These are phyloP conservation scores for Mantis religiosa DNA, from an alignment of 2,888 invertebrate species.

Conservation along the genomic window DNA sequence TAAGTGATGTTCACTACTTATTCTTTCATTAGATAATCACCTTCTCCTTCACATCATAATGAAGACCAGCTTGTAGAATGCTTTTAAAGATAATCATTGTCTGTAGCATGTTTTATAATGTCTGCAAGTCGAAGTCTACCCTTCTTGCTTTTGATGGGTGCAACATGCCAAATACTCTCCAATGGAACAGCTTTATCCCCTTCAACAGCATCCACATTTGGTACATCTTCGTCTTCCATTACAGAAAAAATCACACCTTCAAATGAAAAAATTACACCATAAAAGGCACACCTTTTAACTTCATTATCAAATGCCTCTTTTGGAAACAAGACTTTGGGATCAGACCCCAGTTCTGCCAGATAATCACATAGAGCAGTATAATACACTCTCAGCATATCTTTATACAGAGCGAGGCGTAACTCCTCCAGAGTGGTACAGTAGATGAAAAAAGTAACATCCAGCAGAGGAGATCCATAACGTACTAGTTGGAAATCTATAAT, in stretches of 20 bases:
- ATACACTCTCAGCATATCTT: constrained; percentile 57
- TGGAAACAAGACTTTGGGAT: constrained; percentile 54
- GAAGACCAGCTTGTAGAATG: too few relatives aligned
- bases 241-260: constrained; percentile 57
- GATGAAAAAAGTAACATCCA: constrained; percentile 18
- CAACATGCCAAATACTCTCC: constrained; percentile 60
- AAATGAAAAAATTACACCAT: constrained; percentile 57
- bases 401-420: constrained; percentile 55
- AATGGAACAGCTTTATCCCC: constrained; percentile 54
- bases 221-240: constrained; percentile 54
- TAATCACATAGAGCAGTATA: constrained; percentile 52
- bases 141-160: constrained; percentile 55
- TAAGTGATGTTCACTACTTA: too few relatives aligned
- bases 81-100: constrained; percentile 54
- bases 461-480: constrained; percentile 38
- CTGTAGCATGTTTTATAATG: constrained; percentile 61
- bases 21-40: too few relatives aligned
- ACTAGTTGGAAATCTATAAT: constrained; percentile 69
- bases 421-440: constrained; percentile 43
- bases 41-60: too few relatives aligned
- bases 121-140: constrained; percentile 60
- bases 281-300: constrained; percentile 53
- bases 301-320: constrained; percentile 51
- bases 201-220: constrained; percentile 54
- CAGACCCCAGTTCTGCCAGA: constrained; percentile 57